Percentiles rank a stretch among this genome's conserved stretches.
Evolutionary conservation across 2,888 invertebrate species (phyloP).

Genomic region (Agrochola circellaris): DNA sequence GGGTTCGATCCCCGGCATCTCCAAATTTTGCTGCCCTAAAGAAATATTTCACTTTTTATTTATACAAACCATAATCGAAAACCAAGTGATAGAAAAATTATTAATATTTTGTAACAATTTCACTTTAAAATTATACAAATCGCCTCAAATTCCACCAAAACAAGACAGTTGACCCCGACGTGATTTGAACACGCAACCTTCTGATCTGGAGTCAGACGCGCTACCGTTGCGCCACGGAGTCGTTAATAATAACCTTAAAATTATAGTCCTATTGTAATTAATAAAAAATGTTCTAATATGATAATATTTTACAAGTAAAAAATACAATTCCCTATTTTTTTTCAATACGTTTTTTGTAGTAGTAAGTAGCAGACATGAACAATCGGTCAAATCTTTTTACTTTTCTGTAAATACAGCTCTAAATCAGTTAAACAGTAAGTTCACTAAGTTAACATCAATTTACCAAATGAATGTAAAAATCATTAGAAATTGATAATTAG

Average conservation of each 20-base stretch:
- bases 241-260: no score
- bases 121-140: not conserved
- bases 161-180: slow-evolving; percentile 94
- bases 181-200: slow-evolving; percentile 99
- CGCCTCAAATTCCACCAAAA: not conserved
- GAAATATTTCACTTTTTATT: no score
- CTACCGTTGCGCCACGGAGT: slow-evolving; percentile 99
- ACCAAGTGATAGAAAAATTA: not conserved
- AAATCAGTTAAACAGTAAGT: not conserved
- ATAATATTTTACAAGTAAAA: not conserved
- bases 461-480: not conserved
- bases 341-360: not conserved
- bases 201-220: slow-evolving; percentile 99
- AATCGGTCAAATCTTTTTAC: not conserved
- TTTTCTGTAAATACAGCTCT: not conserved
- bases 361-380: not conserved
- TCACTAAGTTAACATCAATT: not conserved
- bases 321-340: not conserved
- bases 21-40: slow-evolving; percentile 83
- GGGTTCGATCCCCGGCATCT: slow-evolving; percentile 99
- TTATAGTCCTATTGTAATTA: not conserved
- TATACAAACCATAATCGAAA: not conserved
- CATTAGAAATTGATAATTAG: no score
- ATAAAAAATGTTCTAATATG: no score
- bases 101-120: not conserved